Evolutionary conservation across 2,113 vertebrate genomes (phyloP).

Genomic region (Hyla sarda): DNA sequence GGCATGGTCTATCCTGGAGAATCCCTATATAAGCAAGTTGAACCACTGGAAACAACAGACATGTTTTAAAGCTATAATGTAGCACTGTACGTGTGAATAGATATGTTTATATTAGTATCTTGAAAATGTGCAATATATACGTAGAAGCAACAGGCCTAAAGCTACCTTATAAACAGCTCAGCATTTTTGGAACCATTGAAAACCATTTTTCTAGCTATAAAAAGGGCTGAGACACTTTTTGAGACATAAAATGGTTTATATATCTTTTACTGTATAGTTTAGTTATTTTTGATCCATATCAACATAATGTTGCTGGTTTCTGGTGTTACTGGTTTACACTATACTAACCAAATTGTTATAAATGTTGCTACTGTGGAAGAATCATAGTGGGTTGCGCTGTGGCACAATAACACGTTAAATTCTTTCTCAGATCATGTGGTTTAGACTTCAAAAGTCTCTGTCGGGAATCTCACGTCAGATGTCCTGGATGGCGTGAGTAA

Average conservation of each 20-base stretch:
- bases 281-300: too few species aligned
- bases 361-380: not conserved
- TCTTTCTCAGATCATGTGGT: not conserved
- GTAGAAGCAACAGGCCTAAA: not conserved
- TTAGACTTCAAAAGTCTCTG: not conserved
- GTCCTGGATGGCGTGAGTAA: not conserved
- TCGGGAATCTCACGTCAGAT: conserved; percentile 3
- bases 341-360: too few species aligned
- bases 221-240: not conserved
- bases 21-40: not conserved
- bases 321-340: too few species aligned
- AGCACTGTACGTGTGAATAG: not conserved
- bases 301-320: too few species aligned
- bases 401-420: not conserved
- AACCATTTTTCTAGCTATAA: not conserved
- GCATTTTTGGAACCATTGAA: not conserved
- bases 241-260: too few species aligned
- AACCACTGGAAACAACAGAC: not conserved
- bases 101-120: not conserved
- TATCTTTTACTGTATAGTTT: too few species aligned
- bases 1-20: not conserved
- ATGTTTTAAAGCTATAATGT: not conserved
- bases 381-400: not conserved
- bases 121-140: not conserved
- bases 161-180: not conserved